Evolutionary conservation across 2,113 vertebrate genomes (phyloP).

Genomic region (Bujurquina vittata): DNA sequence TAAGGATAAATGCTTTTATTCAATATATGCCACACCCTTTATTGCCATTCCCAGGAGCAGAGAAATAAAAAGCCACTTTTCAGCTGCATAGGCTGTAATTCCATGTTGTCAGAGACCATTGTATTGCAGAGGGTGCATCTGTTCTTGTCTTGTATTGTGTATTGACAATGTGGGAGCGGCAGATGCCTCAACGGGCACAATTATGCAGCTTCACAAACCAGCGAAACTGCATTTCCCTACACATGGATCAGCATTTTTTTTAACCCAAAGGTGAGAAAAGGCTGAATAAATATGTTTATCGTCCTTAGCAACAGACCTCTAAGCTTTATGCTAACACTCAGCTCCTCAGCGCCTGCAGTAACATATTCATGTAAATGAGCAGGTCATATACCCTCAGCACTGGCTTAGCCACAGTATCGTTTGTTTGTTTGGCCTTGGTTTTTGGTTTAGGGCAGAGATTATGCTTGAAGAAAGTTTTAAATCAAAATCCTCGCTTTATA

Average conservation of each 20-base stretch:
- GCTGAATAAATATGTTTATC: conserved; percentile 64
- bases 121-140: conserved; percentile 67
- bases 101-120: conserved; percentile 72
- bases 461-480: conserved; percentile 33
- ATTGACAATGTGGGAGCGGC: conserved; percentile 57
- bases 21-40: conserved; percentile 41
- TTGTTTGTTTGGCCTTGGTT: conserved; percentile 65
- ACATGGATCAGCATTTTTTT: conserved; percentile 48
- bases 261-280: conserved; percentile 55
- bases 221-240: conserved; percentile 39
- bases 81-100: conserved; percentile 70
- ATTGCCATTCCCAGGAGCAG: conserved; percentile 48
- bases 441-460: conserved; percentile 50
- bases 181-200: conserved; percentile 53
- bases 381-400: conserved; percentile 38
- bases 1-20: conserved; percentile 58
- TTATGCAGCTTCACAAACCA: conserved; percentile 57
- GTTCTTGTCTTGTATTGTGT: conserved; percentile 61
- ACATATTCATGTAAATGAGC: conserved; percentile 61
- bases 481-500: conserved; percentile 31
- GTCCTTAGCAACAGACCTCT: conserved; percentile 39
- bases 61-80: conserved; percentile 63
- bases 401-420: conserved; percentile 19
- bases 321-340: conserved; percentile 39
- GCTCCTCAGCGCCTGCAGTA: conserved; percentile 29